Evolutionary conservation across 2,797 vertebrate species (phyloP), one percentile per base, ranked within the genome.

Genomic region (Xiphophorus birchmanni): DNA sequence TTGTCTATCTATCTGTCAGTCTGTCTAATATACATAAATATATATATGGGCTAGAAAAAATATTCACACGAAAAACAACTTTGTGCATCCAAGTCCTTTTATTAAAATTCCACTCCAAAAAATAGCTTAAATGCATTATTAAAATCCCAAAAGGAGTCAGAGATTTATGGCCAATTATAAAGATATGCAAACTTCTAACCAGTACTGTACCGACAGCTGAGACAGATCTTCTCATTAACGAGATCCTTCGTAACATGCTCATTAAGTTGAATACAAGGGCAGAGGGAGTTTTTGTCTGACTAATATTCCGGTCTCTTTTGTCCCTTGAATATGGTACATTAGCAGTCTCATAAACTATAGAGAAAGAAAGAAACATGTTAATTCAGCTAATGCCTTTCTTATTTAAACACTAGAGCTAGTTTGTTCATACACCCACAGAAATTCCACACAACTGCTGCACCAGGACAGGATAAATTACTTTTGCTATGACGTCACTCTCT

Each of bases 161-260:
- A 45, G 69, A 44, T 72, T 45, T 12, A 45, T n/a, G 69, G 69
- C 69, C 69, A 72, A 29, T 56, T 75, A 40, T 54, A 42, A 76
- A 26, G 60, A 65, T 47, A 60, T 29, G 15, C n/a, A 76, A 58
- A 73, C 56, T 29, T 45, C 42, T 45, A 29, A 72, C 40, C 69
- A 72, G 23, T 42, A 15, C 11, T 15, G 69, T n/a, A 72, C 40
- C 80, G 73, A 83, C 44, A 73, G 65, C 54, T 83, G 77, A 76
- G 67, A 74, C 79, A 78, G 65, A 78, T 40, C 29, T 74, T 50
- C 29, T 54, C 78, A 78, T 87, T 80, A 86, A 54, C 40, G 26
- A 44, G 75, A 83, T 83, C 50, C 78, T 86, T 82, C 76, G 84
- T 87, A 88, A 86, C 85, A 67, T 83, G 74, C 48, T 73, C 65